Evolutionary conservation across 2,113 vertebrate genomes (phyloP), one percentile per base, ranked within the genome.

Genomic region (Rhinogobius similis): DNA sequence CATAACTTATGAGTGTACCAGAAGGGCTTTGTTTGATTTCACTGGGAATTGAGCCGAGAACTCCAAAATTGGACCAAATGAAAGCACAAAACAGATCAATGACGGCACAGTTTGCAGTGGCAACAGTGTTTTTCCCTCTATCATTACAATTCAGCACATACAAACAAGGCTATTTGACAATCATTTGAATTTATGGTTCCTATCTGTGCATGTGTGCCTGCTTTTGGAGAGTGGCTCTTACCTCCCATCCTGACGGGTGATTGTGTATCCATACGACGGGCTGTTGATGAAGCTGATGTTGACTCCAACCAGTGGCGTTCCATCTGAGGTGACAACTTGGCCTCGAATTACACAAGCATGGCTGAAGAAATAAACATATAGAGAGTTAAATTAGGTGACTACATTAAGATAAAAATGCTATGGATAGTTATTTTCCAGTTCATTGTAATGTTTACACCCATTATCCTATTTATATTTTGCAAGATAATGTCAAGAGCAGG

Each of bases 241-340:
- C 97, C 97, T 98, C 90, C 98, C 98, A 14, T 99, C 98, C 80
- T 98, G 97, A 77, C 98, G 91, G 85, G 95, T 99, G 92, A 99
- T 91, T 2, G 97, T 99, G 83, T 97, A 97, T 36, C 98, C 98
- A 46, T 93, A 97, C 10, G 93, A 88, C 1, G 98, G 96, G 65
- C 94, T 96, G 87, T 94, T 95, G 88, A 95, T 94, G 75, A 99
- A 99, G 76, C 96, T 99, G 94, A 99, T 95, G 90, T 98, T 98
- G 80, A 99, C 98, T 39, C 98, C 98, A n/a, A 99, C 97, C 62
- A 99, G 92, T 0, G 98, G 97, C 8, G 97, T 98, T 32, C 96
- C 96, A 24, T 99, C 98, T 0, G 96, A 96, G 0, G 97, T 99
- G 82, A 98, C 96, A 64, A 98, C 98, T 87, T 99, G 96, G 75